These are phyloP conservation scores for Columbina picui DNA, from an alignment of 2,113 vertebrate genomes.

Conservation along the genomic window DNA sequence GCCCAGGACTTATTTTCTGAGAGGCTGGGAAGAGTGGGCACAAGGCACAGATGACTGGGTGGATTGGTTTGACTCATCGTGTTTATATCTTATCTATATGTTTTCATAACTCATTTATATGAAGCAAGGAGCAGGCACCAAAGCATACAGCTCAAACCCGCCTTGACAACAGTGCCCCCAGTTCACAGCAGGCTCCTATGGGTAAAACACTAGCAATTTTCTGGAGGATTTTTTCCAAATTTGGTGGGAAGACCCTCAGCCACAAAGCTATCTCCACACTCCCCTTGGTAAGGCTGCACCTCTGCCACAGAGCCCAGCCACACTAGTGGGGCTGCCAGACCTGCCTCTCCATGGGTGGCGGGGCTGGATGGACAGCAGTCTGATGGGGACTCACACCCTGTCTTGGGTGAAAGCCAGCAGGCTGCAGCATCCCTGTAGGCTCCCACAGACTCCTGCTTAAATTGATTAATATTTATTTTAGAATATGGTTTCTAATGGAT, in stretches of 20 bases:
- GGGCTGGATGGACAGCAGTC: background rate
- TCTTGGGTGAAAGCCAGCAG: background rate
- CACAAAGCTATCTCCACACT: background rate
- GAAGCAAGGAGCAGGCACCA: rapidly evolving
- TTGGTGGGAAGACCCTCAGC: background rate
- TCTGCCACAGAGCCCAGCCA: rapidly evolving
- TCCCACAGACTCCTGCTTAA: background rate
- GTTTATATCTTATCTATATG: background rate
- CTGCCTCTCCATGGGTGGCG: rapidly evolving
- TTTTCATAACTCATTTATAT: background rate
- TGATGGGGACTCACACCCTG: background rate
- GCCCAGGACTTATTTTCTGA: background rate
- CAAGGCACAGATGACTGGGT: background rate
- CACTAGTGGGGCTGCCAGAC: background rate
- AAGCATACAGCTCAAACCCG: background rate
- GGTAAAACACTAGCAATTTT: background rate
- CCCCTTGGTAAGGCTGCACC: background rate
- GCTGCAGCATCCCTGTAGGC: background rate
- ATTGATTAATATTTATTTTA: background rate
- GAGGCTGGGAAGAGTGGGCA: background rate
- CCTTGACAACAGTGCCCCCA: background rate
- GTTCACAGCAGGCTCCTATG: background rate
- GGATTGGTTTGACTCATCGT: background rate
- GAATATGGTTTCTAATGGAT: background rate
- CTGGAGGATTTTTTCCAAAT: background rate